These are phyloP conservation scores for Melanotaenia trifasciata DNA, from an alignment of 2,797 vertebrate genomes.

Conservation along the genomic window DNA sequence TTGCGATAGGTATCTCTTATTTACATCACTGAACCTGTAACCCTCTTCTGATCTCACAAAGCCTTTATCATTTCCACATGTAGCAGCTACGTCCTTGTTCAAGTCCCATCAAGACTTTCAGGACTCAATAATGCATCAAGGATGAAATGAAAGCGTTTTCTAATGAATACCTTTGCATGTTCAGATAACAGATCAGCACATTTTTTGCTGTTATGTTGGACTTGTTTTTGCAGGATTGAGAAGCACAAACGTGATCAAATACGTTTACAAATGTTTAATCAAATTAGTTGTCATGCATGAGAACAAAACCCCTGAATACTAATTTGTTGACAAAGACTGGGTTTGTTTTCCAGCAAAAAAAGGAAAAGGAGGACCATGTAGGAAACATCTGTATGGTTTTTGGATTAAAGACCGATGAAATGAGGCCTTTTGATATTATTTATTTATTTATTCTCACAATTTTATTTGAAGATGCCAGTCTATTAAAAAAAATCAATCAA, in stretches of 20 bases:
- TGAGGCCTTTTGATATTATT: neutral
- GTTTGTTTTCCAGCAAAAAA: no score
- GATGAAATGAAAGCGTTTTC: neutral
- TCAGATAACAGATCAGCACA: neutral
- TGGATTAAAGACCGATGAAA: no score
- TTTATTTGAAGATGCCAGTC: neutral
- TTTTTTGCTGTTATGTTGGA: neutral
- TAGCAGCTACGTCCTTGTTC: neutral
- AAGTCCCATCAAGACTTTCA: constrained; percentile 1
- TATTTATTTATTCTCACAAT: neutral
- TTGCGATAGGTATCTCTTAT: no score
- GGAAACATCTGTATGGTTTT: no score
- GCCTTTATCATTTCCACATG: neutral
- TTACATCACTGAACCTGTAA: neutral
- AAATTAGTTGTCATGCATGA: neutral
- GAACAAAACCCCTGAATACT: neutral
- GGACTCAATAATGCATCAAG: neutral
- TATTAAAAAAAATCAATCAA: neutral
- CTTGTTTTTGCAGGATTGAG: no score
- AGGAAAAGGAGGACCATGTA: neutral
- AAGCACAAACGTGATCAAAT: no score
- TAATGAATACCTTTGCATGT: neutral
- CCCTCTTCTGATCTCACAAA: neutral
- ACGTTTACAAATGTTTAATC: neutral
- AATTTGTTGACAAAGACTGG: neutral